Conservation (phyloP, 2,797 vertebrate species). For the Notolepis coatsorum region DNA sequence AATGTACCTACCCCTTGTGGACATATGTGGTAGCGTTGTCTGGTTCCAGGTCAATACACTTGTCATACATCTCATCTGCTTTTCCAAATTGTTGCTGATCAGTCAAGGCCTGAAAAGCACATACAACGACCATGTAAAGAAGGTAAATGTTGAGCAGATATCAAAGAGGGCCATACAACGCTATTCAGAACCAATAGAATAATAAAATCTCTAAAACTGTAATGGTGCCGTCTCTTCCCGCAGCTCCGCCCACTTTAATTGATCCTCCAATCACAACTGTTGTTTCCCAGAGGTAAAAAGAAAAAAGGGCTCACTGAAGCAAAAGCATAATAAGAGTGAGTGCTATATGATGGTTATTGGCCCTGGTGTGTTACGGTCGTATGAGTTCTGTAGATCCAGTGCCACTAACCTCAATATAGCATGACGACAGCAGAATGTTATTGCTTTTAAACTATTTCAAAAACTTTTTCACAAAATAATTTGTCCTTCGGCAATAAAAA, state of each 20-base stretch:
- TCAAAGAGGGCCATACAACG: not conserved
- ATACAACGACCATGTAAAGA: not conserved
- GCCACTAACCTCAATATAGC: too few relatives aligned
- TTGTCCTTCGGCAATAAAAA: too few relatives aligned
- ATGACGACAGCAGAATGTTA: too few relatives aligned
- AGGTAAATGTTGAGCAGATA: not conserved
- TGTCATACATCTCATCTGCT: constrained; percentile 99
- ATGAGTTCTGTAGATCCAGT: too few relatives aligned
- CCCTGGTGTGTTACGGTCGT: too few relatives aligned
- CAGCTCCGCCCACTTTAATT: not conserved
- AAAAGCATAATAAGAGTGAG: too few relatives aligned
- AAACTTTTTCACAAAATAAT: too few relatives aligned
- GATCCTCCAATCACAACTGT: too few relatives aligned
- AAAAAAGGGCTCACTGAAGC: too few relatives aligned
- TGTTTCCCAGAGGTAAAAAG: too few relatives aligned
- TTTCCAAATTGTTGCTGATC: constrained; percentile 99
- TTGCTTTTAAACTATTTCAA: too few relatives aligned
- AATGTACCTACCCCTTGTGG: constrained; percentile 92
- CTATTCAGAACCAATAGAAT: not conserved
- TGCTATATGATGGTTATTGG: too few relatives aligned
- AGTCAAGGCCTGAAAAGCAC: constrained; percentile 90
- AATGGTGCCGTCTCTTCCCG: not conserved
- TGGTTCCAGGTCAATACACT: constrained; percentile 97
- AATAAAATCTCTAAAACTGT: not conserved
- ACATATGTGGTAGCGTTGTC: constrained; percentile 99